Conservation (phyloP, 2,888 invertebrate species). For the Cataglyphis albicans region DNA sequence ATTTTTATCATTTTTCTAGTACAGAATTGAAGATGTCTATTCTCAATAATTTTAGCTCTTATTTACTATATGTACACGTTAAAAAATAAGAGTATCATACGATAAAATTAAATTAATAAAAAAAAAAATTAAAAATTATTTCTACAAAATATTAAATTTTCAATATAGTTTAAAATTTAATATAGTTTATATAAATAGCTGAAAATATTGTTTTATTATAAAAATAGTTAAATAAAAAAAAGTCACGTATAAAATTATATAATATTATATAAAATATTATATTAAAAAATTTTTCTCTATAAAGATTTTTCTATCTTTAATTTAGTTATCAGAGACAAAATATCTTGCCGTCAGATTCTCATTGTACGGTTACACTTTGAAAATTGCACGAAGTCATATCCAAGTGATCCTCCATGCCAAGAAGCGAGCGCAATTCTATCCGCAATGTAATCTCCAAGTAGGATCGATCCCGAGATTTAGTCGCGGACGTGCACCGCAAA, state of each 20-base stretch:
- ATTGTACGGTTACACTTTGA: not conserved
- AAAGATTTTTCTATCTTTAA: not conserved
- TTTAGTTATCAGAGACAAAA: not conserved
- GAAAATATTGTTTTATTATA: not conserved
- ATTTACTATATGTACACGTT: not conserved
- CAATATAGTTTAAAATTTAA: not conserved
- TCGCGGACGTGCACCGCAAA: constrained; percentile 28
- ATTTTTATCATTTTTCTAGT: not conserved
- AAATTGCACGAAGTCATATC: not conserved
- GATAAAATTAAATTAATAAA: not conserved
- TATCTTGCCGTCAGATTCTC: not conserved
- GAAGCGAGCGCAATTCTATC: constrained; percentile 30
- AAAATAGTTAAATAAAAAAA: constrained; percentile 9
- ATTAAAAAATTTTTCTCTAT: not conserved
- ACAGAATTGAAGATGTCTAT: not conserved
- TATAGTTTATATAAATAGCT: not conserved
- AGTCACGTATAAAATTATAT: not conserved
- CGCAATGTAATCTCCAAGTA: constrained; percentile 21
- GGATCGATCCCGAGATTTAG: constrained; percentile 24
- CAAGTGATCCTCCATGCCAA: constrained; percentile 30
- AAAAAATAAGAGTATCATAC: not conserved
- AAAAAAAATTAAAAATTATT: not conserved
- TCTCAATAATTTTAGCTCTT: not conserved
- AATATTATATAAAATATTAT: not conserved
- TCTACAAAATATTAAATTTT: not conserved